A percentile compares a stretch with the other conserved stretches of the same genome.
phyloP scores from a whole-genome alignment of 53 echinoderm and acorn worm species.

The Temnopleurus reevesii region DNA sequence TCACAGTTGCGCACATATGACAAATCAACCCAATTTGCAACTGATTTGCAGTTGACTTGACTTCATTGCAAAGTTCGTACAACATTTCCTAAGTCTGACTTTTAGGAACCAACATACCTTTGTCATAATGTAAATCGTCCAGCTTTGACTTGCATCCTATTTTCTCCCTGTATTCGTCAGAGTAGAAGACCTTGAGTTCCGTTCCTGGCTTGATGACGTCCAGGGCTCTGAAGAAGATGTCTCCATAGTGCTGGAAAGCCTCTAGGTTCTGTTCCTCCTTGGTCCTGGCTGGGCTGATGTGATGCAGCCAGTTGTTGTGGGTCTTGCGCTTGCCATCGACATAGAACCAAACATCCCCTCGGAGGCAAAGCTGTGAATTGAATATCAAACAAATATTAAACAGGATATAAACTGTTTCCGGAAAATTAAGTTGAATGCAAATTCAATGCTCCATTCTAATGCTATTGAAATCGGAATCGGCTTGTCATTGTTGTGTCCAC shows the following conservation, averaged over 20 bases:
- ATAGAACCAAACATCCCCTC: slow-evolving; percentile 33
- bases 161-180: slow-evolving; percentile 16
- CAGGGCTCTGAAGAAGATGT: slow-evolving; percentile 33
- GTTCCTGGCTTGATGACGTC: slow-evolving; percentile 34
- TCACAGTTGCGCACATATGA: too few species aligned
- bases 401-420: too few species aligned
- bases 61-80: too few species aligned
- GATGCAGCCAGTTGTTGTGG: slow-evolving; percentile 41
- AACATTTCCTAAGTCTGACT: too few species aligned
- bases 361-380: slow-evolving; percentile 17
- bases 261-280: slow-evolving; percentile 43
- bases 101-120: slow-evolving; percentile 1
- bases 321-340: background rate
- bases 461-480: too few species aligned
- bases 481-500: too few species aligned
- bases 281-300: slow-evolving; percentile 22
- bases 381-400: too few species aligned
- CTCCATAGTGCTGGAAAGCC: slow-evolving; percentile 50
- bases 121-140: background rate
- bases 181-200: slow-evolving; percentile 54
- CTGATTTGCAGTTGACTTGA: too few species aligned
- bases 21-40: too few species aligned
- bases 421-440: too few species aligned
- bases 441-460: too few species aligned
- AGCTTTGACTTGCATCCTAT: slow-evolving; percentile 9